phyloP scores from a whole-genome alignment of 2,888 invertebrate species.

The Colostygia pectinataria region DNA sequence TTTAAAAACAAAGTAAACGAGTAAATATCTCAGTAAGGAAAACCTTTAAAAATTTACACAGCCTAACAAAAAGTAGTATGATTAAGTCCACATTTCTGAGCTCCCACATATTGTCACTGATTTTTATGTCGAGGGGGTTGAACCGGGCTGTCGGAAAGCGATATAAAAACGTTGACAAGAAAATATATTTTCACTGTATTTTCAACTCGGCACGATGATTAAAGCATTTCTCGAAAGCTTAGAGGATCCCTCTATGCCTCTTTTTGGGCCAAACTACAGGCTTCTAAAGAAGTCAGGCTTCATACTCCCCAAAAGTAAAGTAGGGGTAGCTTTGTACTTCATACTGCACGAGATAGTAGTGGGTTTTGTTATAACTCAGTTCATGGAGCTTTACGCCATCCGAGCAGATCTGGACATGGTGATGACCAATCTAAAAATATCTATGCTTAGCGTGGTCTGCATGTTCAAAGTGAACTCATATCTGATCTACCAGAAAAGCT shows the following conservation, averaged over 20 bases:
- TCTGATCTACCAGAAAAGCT: conserved; percentile 58
- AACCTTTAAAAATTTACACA: neutral
- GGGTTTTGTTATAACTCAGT: conserved; percentile 63
- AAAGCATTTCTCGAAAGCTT: conserved; percentile 43
- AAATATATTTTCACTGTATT: conserved; percentile 24
- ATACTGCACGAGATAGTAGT: conserved; percentile 53
- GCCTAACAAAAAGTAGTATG: conserved; percentile 4
- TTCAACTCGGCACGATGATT: conserved; percentile 24
- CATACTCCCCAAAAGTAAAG: conserved; percentile 51
- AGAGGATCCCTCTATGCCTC: conserved; percentile 54
- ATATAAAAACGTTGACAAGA: conserved; percentile 15
- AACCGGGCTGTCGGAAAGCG: conserved; percentile 6
- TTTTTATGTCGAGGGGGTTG: conserved; percentile 19
- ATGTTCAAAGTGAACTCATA: conserved; percentile 61
- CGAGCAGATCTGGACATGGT: conserved; percentile 60
- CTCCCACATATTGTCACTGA: conserved; percentile 5
- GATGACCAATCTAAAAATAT: conserved; percentile 65
- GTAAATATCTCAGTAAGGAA: too few species aligned
- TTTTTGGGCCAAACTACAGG: conserved; percentile 68
- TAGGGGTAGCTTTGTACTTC: conserved; percentile 44
- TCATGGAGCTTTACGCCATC: conserved; percentile 62
- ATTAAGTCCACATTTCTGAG: conserved; percentile 11
- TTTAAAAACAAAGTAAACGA: too few species aligned
- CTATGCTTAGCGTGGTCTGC: conserved; percentile 71
- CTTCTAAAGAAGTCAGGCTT: conserved; percentile 54